Percentiles rank a stretch among this genome's conserved stretches.
phyloP scores from a whole-genome alignment of 2,797 vertebrate genomes.

The Nyctibius grandis region DNA sequence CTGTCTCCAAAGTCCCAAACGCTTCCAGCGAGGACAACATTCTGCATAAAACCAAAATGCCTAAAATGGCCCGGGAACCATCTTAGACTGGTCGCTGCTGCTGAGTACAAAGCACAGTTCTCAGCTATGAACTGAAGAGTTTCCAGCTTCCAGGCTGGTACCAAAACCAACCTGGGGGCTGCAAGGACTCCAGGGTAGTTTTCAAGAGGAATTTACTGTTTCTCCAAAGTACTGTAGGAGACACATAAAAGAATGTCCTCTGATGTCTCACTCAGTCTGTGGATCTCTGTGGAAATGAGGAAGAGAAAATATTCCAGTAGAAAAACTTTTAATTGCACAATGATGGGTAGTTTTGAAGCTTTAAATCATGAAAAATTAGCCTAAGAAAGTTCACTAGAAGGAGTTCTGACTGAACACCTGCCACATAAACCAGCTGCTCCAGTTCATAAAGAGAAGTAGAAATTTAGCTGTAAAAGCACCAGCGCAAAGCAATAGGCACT shows the following conservation, averaged over 20 bases:
- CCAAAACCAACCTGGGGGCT: neutral
- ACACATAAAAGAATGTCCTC: neutral
- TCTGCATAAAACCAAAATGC: neutral
- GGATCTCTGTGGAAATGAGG: neutral
- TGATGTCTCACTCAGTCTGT: neutral
- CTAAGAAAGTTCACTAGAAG: neutral
- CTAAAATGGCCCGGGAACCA: neutral
- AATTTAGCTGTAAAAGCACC: neutral
- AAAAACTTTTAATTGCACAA: neutral
- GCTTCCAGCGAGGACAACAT: neutral
- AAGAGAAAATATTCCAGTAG: neutral
- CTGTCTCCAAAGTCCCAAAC: neutral
- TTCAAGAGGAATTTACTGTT: neutral
- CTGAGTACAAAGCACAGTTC: accelerated
- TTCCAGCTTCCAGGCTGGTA: neutral
- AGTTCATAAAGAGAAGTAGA: neutral
- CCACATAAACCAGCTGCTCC: neutral
- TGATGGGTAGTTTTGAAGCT: neutral
- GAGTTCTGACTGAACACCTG: neutral
- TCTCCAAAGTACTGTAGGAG: neutral
- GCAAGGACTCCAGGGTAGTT: neutral
- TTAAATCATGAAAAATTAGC: neutral
- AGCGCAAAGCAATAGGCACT: neutral
- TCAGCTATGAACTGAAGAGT: neutral
- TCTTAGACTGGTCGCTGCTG: neutral